phyloP scores from a whole-genome alignment of 2,113 vertebrate species.

The Ifrita kowaldi region DNA sequence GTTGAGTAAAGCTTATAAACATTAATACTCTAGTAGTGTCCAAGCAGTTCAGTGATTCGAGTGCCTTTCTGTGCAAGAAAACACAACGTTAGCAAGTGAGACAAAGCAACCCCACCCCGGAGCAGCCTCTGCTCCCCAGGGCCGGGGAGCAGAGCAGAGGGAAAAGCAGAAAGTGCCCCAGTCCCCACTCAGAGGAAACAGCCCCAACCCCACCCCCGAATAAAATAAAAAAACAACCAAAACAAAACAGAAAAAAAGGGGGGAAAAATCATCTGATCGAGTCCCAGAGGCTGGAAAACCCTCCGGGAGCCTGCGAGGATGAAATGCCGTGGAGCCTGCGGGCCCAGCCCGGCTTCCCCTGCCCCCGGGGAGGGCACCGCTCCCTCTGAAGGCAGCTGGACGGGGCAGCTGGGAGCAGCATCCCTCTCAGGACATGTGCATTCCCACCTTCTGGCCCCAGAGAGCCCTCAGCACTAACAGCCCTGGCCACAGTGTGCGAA shows the following conservation, averaged over 20 bases:
- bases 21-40: conserved; percentile 58
- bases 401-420: background rate
- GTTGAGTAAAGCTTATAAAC: conserved; percentile 51
- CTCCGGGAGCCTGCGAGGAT: background rate
- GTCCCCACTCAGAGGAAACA: conserved; percentile 25
- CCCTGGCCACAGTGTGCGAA: accelerated
- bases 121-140: conserved; percentile 37
- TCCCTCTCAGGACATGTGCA: background rate
- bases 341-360: background rate
- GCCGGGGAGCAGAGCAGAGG: background rate
- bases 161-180: conserved; percentile 40
- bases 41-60: conserved; percentile 53
- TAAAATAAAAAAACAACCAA: background rate
- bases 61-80: conserved; percentile 66
- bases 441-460: background rate
- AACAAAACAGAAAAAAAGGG: background rate
- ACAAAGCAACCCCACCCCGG: conserved; percentile 24
- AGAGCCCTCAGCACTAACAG: accelerated
- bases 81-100: conserved; percentile 40
- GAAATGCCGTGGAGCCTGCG: background rate
- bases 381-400: background rate
- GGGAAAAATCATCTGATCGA: background rate
- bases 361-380: accelerated
- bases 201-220: background rate
- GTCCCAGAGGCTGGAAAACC: background rate